Conservation (phyloP, 2,113 vertebrate species). For the Petaurus breviceps region DNA sequence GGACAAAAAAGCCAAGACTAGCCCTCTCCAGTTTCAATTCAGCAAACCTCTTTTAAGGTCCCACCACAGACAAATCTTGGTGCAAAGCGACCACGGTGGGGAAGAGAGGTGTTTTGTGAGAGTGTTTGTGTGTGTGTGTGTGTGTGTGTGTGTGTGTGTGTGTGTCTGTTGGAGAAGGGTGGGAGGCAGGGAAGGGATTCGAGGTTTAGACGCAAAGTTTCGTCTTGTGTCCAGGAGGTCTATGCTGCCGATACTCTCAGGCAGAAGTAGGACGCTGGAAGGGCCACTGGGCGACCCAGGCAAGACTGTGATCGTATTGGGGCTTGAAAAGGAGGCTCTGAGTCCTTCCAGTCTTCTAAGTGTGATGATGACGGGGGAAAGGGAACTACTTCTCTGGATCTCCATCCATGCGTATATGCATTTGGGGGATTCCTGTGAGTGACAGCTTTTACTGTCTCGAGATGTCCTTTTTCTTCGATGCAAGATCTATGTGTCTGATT, state of each 20-base stretch:
- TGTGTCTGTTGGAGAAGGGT: not conserved
- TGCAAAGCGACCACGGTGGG: not conserved
- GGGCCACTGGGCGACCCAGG: not conserved
- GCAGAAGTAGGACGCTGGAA: not conserved
- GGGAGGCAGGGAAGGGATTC: accelerated
- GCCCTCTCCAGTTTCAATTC: not conserved
- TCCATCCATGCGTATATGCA: not conserved
- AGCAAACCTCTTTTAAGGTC: not conserved
- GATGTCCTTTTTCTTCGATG: not conserved
- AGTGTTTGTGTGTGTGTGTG: no score
- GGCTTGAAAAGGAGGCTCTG: not conserved
- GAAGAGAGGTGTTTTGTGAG: no score
- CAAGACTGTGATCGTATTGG: not conserved
- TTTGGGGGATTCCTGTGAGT: not conserved
- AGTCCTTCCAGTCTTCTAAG: accelerated
- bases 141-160: not conserved
- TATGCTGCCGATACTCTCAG: not conserved
- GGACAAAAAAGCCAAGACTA: not conserved
- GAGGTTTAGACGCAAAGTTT: not conserved
- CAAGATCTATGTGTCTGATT: not conserved
- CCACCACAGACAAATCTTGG: not conserved
- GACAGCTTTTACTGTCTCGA: not conserved
- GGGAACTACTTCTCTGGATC: not conserved
- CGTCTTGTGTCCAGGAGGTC: not conserved
- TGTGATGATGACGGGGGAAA: no score